A percentile compares a stretch with the other conserved stretches of the same genome.
Evolutionary conservation across 2,888 invertebrate species (phyloP).

Genomic region (Caenorhabditis japonica): DNA sequence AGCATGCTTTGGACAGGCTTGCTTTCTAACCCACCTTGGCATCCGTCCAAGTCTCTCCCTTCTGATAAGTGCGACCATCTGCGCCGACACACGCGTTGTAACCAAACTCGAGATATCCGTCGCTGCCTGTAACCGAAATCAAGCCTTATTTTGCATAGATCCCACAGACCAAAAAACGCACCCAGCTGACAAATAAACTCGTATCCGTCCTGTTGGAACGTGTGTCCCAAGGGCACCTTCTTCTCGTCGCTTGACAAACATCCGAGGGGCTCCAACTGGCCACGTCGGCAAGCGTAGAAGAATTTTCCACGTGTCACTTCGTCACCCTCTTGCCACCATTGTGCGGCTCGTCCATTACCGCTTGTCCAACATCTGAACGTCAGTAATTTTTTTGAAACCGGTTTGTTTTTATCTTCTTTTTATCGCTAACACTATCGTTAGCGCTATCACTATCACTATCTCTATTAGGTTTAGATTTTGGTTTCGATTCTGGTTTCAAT

Average conservation of each 20-base stretch:
- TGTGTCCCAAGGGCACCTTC: constrained; percentile 61
- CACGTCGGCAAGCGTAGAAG: constrained; percentile 78
- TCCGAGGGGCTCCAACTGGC: constrained; percentile 67
- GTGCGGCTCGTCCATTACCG: constrained; percentile 66
- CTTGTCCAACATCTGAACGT: constrained; percentile 66
- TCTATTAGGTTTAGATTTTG: no score
- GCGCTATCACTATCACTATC: no score
- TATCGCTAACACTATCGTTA: no score
- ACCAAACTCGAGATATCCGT: constrained; percentile 67
- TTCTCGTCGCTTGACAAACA: constrained; percentile 62
- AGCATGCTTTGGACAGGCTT: no score
- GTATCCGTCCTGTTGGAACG: constrained; percentile 65
- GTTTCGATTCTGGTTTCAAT: constrained; percentile 35
- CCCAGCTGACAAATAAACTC: constrained; percentile 54
- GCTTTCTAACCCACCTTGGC: constrained; percentile 62
- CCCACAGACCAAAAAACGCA: constrained; percentile 12
- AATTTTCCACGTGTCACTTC: constrained; percentile 73
- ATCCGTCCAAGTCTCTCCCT: constrained; percentile 70
- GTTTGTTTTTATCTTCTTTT: no score
- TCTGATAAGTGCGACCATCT: constrained; percentile 53
- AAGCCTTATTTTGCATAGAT: no score
- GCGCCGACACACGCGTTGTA: constrained; percentile 64
- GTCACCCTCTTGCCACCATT: constrained; percentile 69
- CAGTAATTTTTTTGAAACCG: no score
- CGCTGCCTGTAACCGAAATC: constrained; percentile 42